Evolutionary conservation across 2,888 invertebrate species (phyloP), one percentile per base, ranked within the genome.

Genomic region (Liposcelis brunnea): DNA sequence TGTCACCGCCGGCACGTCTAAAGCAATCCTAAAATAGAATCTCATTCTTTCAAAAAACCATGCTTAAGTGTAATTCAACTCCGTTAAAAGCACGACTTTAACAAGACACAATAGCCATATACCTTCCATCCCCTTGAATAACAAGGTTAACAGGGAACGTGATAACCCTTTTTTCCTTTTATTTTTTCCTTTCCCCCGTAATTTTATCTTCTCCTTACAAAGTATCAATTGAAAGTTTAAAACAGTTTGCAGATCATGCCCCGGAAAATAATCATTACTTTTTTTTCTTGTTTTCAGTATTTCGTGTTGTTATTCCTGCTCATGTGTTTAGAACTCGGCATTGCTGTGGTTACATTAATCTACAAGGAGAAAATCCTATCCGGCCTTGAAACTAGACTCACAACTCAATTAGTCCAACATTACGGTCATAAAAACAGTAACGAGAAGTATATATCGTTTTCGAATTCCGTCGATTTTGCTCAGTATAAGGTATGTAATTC

Each of bases 381-480:
- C 26, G 59, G 61, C 15, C 52, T 66, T 34, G 63, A 65, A 48
- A 54, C 54, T 6, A 57, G 63, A 44, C 54, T 67, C 31, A 53
- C 52, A 15, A 54, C 52, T 40, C 60, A 61, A 51, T 53, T 66
- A 38, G 53, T 56, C 31, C 51, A 54, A n/a, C 55, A 61, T 15
- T 66, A 66, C 46, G 65, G 65, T 3, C 52, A 55, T 19, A 56
- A 59, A 3, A 57, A 57, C 49, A 61, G 58, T 50, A 61, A 62
- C 35, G 16, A 35, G 16, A 40, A 18, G 7, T 40, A 40, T 46
- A 47, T 55, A 1, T 52, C 56, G 5, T 65, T 68, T 50, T 67
- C 65, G 42, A 57, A 61, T 32, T 65, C 68, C 43, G 56, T 69
- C 43, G 66, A 69, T 53, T 66, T 61, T 52, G 61, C 64, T 35